These are phyloP conservation scores for Lepus americanus DNA, from an alignment of 2,113 vertebrate species.

Conservation along the genomic window DNA sequence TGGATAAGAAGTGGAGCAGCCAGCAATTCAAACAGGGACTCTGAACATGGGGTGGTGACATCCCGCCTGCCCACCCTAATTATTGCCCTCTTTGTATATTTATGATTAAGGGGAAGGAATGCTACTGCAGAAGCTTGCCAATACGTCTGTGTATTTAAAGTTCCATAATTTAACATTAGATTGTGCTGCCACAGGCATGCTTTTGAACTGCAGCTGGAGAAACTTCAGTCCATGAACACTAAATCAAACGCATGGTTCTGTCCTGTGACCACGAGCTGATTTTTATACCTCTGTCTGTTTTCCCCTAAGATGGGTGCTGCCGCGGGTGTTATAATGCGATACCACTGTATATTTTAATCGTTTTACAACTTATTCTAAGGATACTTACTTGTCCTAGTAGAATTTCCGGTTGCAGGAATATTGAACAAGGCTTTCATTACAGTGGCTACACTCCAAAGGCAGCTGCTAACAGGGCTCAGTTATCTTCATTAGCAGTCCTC, in stretches of 20 bases:
- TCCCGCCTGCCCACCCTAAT: neutral
- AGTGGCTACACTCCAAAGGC: fast-evolving
- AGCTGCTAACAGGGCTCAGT: neutral
- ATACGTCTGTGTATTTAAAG: neutral
- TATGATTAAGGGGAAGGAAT: neutral
- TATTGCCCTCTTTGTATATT: neutral
- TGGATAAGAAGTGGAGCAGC: too few relatives aligned
- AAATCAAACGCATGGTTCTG: neutral
- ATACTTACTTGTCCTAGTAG: neutral
- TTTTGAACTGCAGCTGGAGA: neutral
- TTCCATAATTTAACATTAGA: neutral
- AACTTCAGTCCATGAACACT: neutral
- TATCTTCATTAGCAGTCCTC: neutral
- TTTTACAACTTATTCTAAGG: neutral
- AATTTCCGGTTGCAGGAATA: neutral
- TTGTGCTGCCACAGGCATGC: neutral
- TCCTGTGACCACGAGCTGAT: neutral
- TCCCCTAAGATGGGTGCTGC: neutral
- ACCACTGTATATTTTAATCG: neutral
- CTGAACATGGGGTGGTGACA: too few relatives aligned
- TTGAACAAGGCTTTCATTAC: neutral
- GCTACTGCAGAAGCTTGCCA: neutral
- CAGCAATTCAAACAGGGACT: too few relatives aligned
- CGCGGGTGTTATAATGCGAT: too few relatives aligned
- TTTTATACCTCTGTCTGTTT: neutral